phyloP scores from a whole-genome alignment of 2,888 invertebrate genomes.

The Heliconius charithonia region DNA sequence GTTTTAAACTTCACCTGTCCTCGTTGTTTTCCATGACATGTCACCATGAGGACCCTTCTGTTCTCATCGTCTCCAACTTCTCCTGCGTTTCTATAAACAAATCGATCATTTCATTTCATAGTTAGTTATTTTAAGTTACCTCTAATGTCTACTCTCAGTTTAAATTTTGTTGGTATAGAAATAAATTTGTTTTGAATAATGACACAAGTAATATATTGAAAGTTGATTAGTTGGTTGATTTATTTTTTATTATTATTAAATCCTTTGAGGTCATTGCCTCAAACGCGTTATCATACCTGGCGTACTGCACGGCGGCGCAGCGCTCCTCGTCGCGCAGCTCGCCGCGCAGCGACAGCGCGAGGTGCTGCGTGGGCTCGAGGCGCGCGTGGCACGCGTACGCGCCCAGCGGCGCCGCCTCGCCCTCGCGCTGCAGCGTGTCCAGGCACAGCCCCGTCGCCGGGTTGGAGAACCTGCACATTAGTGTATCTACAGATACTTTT shows the following conservation, averaged over 20 bases:
- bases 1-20: slow-evolving; percentile 54
- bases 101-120: not conserved
- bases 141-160: too few relatives aligned
- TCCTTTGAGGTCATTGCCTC: too few relatives aligned
- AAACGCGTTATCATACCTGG: slow-evolving; percentile 49
- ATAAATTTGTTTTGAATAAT: too few relatives aligned
- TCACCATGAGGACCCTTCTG: slow-evolving; percentile 60
- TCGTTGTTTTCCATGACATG: slow-evolving; percentile 60
- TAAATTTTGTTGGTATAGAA: too few relatives aligned
- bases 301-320: slow-evolving; percentile 86
- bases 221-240: too few relatives aligned
- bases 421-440: slow-evolving; percentile 89
- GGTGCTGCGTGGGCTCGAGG: slow-evolving; percentile 88
- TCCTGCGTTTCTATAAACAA: slow-evolving; percentile 31
- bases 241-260: too few relatives aligned
- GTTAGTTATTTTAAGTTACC: not conserved
- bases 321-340: slow-evolving; percentile 90
- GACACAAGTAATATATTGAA: too few relatives aligned
- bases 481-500: too few relatives aligned
- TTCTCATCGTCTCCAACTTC: slow-evolving; percentile 41
- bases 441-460: slow-evolving; percentile 86
- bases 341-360: slow-evolving; percentile 87
- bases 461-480: slow-evolving; percentile 79
- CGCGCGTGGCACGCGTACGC: slow-evolving; percentile 89
- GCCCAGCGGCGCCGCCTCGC: slow-evolving; percentile 87